Conservation (phyloP, 2,797 vertebrate species). For the Rhadinocentrus ornatus region DNA sequence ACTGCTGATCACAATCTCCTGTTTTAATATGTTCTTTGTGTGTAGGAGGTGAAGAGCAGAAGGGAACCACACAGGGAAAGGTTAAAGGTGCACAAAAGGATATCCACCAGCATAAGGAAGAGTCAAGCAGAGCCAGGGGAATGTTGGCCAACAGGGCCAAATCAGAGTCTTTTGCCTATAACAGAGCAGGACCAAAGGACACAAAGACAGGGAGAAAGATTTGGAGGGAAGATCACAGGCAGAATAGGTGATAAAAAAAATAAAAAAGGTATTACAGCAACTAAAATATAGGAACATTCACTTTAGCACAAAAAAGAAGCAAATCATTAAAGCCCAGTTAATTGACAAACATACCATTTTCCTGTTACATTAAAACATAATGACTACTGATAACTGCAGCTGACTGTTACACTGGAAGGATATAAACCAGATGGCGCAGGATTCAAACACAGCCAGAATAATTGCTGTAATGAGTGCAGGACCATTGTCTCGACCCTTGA, state of each 20-base stretch:
- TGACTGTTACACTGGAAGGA: constrained; percentile 79
- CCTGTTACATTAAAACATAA: background rate
- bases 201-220: constrained; percentile 30
- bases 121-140: constrained; percentile 91
- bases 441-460: constrained; percentile 86
- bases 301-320: constrained; percentile 34
- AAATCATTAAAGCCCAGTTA: constrained; percentile 22
- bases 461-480: constrained; percentile 82
- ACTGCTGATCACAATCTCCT: constrained; percentile 14
- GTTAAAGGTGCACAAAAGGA: constrained; percentile 81
- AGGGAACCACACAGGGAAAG: constrained; percentile 56
- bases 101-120: constrained; percentile 94
- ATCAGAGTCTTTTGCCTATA: constrained; percentile 89
- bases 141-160: constrained; percentile 90
- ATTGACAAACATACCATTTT: background rate
- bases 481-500: constrained; percentile 84
- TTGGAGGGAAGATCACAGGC: constrained; percentile 15
- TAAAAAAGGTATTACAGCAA: constrained; percentile 23
- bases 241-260: constrained; percentile 23
- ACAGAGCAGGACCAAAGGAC: constrained; percentile 48
- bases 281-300: constrained; percentile 42
- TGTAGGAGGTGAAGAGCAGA: constrained; percentile 42
- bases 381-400: background rate
- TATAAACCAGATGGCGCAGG: constrained; percentile 89
- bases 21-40: constrained; percentile 9